Percentiles rank a stretch among this genome's conserved stretches.
phyloP scores from a whole-genome alignment of 2,113 vertebrate species.

The Tachycineta bicolor region DNA sequence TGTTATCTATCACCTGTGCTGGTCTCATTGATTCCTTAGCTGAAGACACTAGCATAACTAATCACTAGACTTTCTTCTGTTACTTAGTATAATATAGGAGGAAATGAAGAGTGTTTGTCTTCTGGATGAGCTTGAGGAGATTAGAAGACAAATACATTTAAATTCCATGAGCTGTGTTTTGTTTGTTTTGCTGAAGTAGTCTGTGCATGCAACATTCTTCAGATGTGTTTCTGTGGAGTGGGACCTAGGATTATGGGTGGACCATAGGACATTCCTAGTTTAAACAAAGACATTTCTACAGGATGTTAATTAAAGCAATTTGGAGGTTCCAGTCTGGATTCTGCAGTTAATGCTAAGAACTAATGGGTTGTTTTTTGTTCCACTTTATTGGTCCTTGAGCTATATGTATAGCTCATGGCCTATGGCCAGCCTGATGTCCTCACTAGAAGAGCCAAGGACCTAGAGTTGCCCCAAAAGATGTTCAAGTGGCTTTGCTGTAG shows the following conservation, averaged over 20 bases:
- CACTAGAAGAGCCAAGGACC: not conserved
- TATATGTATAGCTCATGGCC: not conserved
- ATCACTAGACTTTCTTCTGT: not conserved
- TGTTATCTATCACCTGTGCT: not conserved
- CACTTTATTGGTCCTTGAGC: not conserved
- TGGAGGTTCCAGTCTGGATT: not conserved
- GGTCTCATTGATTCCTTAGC: not conserved
- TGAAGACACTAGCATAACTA: not conserved
- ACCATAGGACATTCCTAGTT: not conserved
- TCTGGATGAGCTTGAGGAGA: not conserved
- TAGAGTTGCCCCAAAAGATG: not conserved
- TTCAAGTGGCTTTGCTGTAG: not conserved
- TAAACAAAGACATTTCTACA: not conserved
- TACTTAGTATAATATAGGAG: not conserved
- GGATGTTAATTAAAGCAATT: not conserved
- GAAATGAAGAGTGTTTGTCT: not conserved
- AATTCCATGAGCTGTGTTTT: not conserved
- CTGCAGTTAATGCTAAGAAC: not conserved
- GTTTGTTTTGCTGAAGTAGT: not conserved
- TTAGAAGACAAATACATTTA: not conserved
- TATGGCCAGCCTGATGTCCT: not conserved
- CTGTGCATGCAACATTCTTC: not conserved
- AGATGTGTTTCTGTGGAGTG: not conserved
- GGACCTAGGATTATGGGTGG: not conserved
- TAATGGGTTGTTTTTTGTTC: not conserved